These are phyloP conservation scores for Phymatocera aterrima DNA, from an alignment of 2,888 invertebrate genomes.

Conservation along the genomic window DNA sequence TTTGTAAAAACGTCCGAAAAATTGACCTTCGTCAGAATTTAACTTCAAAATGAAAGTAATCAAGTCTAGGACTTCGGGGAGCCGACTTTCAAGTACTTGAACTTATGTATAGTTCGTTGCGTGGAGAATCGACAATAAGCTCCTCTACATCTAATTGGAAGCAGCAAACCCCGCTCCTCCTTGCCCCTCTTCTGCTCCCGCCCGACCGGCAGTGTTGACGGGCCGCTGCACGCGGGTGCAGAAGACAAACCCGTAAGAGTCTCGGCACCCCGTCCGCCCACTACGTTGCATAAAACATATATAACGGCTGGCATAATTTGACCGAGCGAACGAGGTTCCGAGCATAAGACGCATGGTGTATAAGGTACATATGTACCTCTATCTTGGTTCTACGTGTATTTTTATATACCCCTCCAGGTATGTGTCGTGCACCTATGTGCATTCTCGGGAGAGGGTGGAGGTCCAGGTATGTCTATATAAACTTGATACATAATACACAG, in stretches of 20 bases:
- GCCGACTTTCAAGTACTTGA: background rate
- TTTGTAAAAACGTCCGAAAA: too few species aligned
- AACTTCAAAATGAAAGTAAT: too few species aligned
- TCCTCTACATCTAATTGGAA: constrained; percentile 1
- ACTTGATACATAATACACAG: background rate
- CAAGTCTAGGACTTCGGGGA: background rate
- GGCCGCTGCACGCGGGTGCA: constrained; percentile 55
- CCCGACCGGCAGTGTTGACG: constrained; percentile 62
- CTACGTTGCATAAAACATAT: constrained; percentile 66
- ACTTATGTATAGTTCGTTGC: background rate
- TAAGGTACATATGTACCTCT: background rate
- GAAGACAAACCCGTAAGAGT: constrained; percentile 34
- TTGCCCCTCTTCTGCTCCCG: background rate
- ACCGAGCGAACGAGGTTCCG: constrained; percentile 20
- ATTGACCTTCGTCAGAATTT: too few species aligned
- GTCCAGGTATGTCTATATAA: background rate
- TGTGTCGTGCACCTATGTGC: background rate
- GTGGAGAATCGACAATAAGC: background rate
- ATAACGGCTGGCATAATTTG: constrained; percentile 39
- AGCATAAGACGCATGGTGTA: background rate
- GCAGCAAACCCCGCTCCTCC: constrained; percentile 11
- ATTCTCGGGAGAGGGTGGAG: background rate
- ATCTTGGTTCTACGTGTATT: background rate
- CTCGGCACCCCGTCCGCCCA: constrained; percentile 51
- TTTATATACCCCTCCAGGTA: background rate